Evolutionary conservation across 2,113 vertebrate genomes (phyloP).

Genomic region (Sapayoa aenigma): DNA sequence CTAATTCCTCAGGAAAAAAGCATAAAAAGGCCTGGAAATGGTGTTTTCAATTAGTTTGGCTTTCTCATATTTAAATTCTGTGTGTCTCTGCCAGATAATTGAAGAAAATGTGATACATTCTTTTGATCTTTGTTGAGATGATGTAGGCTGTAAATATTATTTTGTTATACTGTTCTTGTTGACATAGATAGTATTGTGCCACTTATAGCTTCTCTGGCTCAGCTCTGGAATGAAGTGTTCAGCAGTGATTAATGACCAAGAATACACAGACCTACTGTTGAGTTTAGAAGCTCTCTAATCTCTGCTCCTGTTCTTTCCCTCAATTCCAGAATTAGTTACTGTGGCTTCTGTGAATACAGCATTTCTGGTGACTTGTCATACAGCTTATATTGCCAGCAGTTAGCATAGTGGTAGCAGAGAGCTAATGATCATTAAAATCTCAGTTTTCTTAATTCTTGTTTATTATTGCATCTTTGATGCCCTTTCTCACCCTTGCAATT

Average conservation of each 20-base stretch:
- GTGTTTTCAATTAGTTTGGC: conserved; percentile 29
- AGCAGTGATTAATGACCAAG: conserved; percentile 34
- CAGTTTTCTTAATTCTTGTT: background rate
- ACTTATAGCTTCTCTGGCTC: background rate
- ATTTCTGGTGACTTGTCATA: background rate
- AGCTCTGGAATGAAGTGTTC: conserved; percentile 8
- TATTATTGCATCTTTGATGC: background rate
- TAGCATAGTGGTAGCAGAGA: background rate
- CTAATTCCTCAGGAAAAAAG: conserved; percentile 20
- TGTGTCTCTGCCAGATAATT: conserved; percentile 11
- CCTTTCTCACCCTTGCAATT: background rate
- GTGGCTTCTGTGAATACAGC: background rate
- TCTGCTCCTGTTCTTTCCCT: conserved; percentile 8
- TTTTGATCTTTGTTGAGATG: conserved; percentile 33
- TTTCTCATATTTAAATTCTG: conserved; percentile 29
- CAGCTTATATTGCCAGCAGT: background rate
- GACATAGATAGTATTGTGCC: conserved; percentile 1
- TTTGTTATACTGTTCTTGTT: background rate
- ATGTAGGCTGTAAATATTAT: conserved; percentile 23
- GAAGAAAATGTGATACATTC: conserved; percentile 7
- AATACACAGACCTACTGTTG: background rate
- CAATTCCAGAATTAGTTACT: background rate
- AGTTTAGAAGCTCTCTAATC: conserved; percentile 1
- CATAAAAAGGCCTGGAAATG: background rate
- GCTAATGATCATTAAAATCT: background rate